A percentile compares a stretch with the other conserved stretches of the same genome.
phyloP scores from a whole-genome alignment of 2,797 vertebrate genomes.

The Sebastes nivosus region DNA sequence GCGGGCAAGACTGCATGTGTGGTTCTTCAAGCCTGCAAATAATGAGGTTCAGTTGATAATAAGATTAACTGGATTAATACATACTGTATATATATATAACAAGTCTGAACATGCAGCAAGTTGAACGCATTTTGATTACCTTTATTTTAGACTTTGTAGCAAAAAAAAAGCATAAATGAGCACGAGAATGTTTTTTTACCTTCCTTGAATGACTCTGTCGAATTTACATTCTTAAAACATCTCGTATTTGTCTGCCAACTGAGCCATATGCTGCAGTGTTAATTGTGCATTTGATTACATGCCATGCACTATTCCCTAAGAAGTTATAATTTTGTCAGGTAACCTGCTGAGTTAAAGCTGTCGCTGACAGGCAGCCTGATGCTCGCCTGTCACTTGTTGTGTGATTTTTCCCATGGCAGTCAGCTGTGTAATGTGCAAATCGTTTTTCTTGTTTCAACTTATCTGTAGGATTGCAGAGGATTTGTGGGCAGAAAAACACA shows the following conservation, averaged over 20 bases:
- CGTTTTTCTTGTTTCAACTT: conserved; percentile 43
- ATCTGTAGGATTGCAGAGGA: conserved; percentile 61
- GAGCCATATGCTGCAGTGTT: conserved; percentile 64
- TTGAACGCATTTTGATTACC: background rate
- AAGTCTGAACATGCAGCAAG: background rate
- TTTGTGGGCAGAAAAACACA: conserved; percentile 61
- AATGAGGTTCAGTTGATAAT: background rate
- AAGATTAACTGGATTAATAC: fast-evolving
- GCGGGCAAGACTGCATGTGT: background rate
- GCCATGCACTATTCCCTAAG: conserved; percentile 49
- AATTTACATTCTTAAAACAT: conserved; percentile 37
- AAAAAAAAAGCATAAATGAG: background rate
- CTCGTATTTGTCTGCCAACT: conserved; percentile 43
- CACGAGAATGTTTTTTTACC: background rate
- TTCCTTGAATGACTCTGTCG: background rate
- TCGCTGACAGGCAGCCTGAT: conserved; percentile 40
- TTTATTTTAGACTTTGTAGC: background rate
- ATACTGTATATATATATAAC: background rate
- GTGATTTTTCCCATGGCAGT: conserved; percentile 17
- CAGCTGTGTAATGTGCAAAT: conserved; percentile 41
- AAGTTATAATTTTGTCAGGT: conserved; percentile 63
- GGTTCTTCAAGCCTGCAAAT: background rate
- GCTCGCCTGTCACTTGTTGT: conserved; percentile 46
- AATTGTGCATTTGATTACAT: conserved; percentile 68
- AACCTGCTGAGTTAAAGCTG: conserved; percentile 51